Base-by-base conservation (phyloP, 30 jellyfish, hydroid and myxozoan genomes). In the Turritopsis rubra region DNA sequence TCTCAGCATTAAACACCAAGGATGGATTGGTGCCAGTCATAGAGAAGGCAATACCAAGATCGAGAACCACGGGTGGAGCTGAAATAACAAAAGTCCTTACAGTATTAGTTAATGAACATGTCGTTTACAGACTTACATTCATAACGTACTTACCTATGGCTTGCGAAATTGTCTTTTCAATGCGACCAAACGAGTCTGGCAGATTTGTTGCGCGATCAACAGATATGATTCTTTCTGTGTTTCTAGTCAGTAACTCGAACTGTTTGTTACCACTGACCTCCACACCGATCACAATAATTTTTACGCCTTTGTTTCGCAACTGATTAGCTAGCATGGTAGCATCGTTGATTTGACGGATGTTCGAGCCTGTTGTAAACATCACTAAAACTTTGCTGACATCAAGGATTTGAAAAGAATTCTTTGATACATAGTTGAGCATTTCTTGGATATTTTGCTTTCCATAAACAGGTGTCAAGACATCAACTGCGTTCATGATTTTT, bases 41-140 rank as follows among this genome's bases (percentile, higher is more conserved):
- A 9, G 89, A 90, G 81, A 87, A 81, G 16, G 75, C 53, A 53
- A 91, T 71, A 20, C 88, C 96, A 25, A 91, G 85, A 71, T 91
- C 96, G 30, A 91, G 52, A 0, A 53, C 73, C 28, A 72, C 83
- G 28, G 95, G 83, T 26, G 65, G 65, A 28, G 84, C 97, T 91
- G 28, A 21, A 74, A 90, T 7, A 23, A 68, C 30, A n/a, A 68
- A 8, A 68, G 19, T 0, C n/a, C n/a, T n/a, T n/a, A n/a, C n/a
- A n/a, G n/a, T n/a, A n/a, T n/a, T n/a, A n/a, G n/a, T n/a, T n/a
- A n/a, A n/a, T n/a, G n/a, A n/a, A n/a, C 60, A 41, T 41, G 60
- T 41, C 13, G 60, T 9, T 8, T 68, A 1, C 21, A 68, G 8
- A 68, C 30, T 8, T 60, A 60, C 19, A 60, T 0, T 68, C 30